Evolutionary conservation across 2,113 vertebrate genomes (phyloP), one percentile per base, ranked within the genome.

Genomic region (Protomyctophum bolini): DNA sequence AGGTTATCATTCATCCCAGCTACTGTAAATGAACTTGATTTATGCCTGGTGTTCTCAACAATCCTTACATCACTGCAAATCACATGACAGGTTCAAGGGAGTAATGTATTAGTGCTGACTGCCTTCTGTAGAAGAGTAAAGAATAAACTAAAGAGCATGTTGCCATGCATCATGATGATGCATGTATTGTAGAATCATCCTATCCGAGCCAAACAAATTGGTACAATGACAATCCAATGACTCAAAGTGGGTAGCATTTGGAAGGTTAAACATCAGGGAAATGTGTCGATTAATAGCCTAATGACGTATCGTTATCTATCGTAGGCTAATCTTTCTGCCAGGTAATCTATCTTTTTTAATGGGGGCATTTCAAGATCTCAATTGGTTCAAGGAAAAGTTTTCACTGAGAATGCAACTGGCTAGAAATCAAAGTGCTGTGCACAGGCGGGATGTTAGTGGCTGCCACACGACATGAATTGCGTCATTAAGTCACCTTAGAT

Each of bases 131-230:
- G 50, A 3, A 8, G 50, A 46, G 14, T 41, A 4, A 67, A 63
- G 52, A 65, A 41, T 41, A 41, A 3, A 41, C 33, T 41, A 41
- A 65, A 52, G 48, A 63, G 10, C 6, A 2, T 55, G 21, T 5
- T 46, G 0, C 10, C 0, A 11, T 29, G 56, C 2, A 10, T 50
- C 8, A 0, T 0, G 33, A 68, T 47, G 51, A 49, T 67, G 14
- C 62, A 12, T 45, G 49, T 29, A 62, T 21, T 21, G 21, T 21
- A 21, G 21, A 21, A 21, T 21, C 21, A 21, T 21, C 21, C 21
- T 21, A 21, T 21, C 21, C 21, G 14, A 72, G 41, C 67, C 67
- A 77, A 81, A 71, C 73, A 72, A 76, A 59, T 60, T 64, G 63
- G 63, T 6, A 41, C 33, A 41, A 41, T 41, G 5, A 41, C 33